These are phyloP conservation scores for Plutomurus gul DNA, from an alignment of 1,140 invertebrate genomes.

Conservation along the genomic window DNA sequence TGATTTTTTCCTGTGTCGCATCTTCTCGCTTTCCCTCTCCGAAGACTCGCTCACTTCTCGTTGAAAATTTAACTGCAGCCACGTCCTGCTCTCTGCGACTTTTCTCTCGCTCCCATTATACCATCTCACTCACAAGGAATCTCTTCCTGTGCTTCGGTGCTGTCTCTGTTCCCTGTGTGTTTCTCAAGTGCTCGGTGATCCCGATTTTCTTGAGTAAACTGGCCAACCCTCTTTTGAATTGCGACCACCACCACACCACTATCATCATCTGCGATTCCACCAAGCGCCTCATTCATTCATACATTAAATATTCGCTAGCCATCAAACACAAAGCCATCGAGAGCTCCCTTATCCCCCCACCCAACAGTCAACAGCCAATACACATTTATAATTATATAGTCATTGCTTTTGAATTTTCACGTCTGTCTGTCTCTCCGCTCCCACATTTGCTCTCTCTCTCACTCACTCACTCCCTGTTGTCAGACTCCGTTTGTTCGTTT, in stretches of 20 bases:
- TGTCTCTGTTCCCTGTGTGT: too few species aligned
- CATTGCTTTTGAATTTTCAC: background rate
- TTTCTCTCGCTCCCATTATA: background rate
- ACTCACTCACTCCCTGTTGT: too few species aligned
- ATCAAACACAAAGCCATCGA: background rate
- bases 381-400: background rate
- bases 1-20: conserved; percentile 13
- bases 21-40: background rate
- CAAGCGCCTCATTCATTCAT: background rate
- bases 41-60: too few species aligned
- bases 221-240: too few species aligned
- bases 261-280: too few species aligned
- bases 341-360: background rate
- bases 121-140: too few species aligned
- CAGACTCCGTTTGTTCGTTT: too few species aligned
- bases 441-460: too few species aligned
- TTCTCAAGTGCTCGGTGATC: too few species aligned
- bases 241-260: too few species aligned
- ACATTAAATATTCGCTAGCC: background rate
- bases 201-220: too few species aligned
- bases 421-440: background rate
- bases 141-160: too few species aligned
- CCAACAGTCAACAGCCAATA: background rate
- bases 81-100: background rate
- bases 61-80: background rate